phyloP scores from a whole-genome alignment of 1,140 invertebrate species.

The Druon quercuslanigerum region DNA sequence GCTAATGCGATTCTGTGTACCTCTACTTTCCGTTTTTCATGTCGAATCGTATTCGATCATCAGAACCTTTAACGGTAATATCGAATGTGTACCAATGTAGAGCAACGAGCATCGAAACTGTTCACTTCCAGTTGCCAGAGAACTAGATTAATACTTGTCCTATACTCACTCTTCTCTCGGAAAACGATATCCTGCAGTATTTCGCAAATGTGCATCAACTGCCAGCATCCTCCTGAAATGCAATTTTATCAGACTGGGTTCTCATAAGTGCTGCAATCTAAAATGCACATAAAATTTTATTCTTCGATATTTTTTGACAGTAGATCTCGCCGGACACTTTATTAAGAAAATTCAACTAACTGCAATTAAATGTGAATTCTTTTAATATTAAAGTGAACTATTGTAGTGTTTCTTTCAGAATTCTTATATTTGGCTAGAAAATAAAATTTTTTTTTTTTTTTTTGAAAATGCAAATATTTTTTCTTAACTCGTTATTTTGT shows the following conservation, averaged over 20 bases:
- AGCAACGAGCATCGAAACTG: background rate
- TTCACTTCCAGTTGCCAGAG: conserved; percentile 1
- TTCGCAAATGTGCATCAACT: background rate
- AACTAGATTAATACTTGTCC: conserved; percentile 31
- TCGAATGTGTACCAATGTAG: conserved; percentile 1
- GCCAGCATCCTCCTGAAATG: background rate
- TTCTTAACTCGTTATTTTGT: too few relatives aligned
- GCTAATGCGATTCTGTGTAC: conserved; percentile 4
- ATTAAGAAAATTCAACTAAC: too few relatives aligned
- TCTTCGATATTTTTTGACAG: too few relatives aligned
- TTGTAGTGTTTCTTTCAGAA: too few relatives aligned
- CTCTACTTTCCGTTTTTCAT: background rate
- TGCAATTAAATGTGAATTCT: too few relatives aligned
- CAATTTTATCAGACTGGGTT: background rate
- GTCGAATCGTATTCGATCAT: background rate
- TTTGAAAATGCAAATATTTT: too few relatives aligned
- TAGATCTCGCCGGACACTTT: too few relatives aligned
- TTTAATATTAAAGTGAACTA: too few relatives aligned
- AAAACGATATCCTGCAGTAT: conserved; percentile 14
- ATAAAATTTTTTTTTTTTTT: too few relatives aligned
- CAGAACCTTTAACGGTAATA: conserved; percentile 18
- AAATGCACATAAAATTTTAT: background rate
- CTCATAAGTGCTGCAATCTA: background rate
- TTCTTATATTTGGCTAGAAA: too few relatives aligned
- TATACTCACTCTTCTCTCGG: conserved; percentile 5